Evolutionary conservation across 1,140 invertebrate genomes (phyloP).

Genomic region (Drosophila nigromelanica): DNA sequence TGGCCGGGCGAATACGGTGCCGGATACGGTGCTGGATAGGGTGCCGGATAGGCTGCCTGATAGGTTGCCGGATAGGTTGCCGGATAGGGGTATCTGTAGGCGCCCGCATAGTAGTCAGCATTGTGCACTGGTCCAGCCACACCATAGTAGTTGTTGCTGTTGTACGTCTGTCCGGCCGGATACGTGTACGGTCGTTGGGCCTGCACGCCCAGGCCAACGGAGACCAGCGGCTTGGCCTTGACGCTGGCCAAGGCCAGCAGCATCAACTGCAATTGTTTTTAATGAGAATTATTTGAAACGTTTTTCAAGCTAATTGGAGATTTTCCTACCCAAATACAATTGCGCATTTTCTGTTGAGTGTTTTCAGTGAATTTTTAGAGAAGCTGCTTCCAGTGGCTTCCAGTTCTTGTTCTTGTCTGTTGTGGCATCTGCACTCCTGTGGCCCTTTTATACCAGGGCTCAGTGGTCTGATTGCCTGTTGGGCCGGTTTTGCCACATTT

Average conservation of each 20-base stretch:
- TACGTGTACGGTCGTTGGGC: conserved; percentile 21
- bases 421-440: conserved; percentile 18
- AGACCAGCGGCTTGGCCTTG: conserved; percentile 58
- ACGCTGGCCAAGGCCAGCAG: conserved; percentile 11
- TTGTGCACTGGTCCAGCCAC: neutral
- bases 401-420: conserved; percentile 17
- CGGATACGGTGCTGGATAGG: conserved; percentile 16
- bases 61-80: conserved; percentile 5
- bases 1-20: conserved; percentile 41
- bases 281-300: conserved; percentile 8
- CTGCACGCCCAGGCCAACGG: conserved; percentile 58
- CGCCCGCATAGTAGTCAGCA: conserved; percentile 23
- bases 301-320: neutral
- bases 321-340: conserved; percentile 56
- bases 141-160: conserved; percentile 48
- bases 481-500: conserved; percentile 26
- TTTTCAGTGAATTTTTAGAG: no score
- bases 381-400: neutral
- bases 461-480: neutral
- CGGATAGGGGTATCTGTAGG: conserved; percentile 13
- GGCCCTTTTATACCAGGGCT: conserved; percentile 54
- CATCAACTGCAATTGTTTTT: conserved; percentile 30
- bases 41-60: conserved; percentile 4
- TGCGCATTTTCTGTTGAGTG: conserved; percentile 54
- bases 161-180: conserved; percentile 36